Evolutionary conservation across 92 coral and sea anemone species (phyloP), one percentile per base, ranked within the genome.

Genomic region (Desmophyllum pertusum): DNA sequence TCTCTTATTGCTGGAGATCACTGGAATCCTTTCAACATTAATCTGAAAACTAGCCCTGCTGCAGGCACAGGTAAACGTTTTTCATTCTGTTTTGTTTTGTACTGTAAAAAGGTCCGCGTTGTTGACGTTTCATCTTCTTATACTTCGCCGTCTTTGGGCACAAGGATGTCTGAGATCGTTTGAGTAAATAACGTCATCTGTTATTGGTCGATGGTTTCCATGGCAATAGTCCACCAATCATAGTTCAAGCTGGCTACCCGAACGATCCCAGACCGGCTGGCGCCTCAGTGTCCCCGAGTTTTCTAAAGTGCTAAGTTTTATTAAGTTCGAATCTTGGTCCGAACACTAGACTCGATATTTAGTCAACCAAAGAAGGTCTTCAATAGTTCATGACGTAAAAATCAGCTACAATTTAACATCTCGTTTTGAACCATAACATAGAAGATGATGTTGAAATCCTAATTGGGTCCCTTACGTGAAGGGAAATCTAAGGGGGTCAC

Each of bases 1-100:
- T 65, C 19, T 2, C 75, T 42, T 5, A 63, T 78, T 19, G 94
- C 93, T 4, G 98, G 97, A 19, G 97, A 84, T 51, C 99, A 96
- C 76, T 93, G 95, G 89, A 92, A 90, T 79, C 99, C 99, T 45
- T 94, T 88, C 77, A 83, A 85, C 19, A 86, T 92, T 39, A 77
- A 52, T 50, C 50, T 94, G 7, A 85, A 81, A 29, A 65, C 72
- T 6, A 94, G 98, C 63, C 98, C 98, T 41, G 57, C 93, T 23
- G 74, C 89, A 33, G 95, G 96, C 31, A 84, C 71, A 50, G 98
- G 98, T 96, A 71, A 85, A 29, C 3, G 17, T 29, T 41, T 7
- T 4, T 15, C 18, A 18, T 46, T 73, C 40, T 17, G 10, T 48
- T 73, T 72, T 18, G 33, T 73, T 73, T 41, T 52, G 42, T 39